Percentiles rank a stretch among this genome's conserved stretches.
These are phyloP conservation scores for Bombus sibiricus DNA, from an alignment of 1,140 invertebrate species.

Conservation along the genomic window DNA sequence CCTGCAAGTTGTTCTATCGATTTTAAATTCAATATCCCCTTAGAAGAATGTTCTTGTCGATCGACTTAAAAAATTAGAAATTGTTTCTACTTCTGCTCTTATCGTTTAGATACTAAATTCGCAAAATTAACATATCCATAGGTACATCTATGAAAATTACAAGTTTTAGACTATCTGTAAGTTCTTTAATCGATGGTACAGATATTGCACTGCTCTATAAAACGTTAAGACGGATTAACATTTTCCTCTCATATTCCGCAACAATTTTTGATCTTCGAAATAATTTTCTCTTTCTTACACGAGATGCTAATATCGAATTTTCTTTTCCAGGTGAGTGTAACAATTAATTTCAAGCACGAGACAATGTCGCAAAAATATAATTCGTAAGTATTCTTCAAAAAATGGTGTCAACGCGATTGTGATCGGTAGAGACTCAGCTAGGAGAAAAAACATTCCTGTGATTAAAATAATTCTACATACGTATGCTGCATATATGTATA, in stretches of 20 bases:
- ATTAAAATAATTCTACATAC: neutral
- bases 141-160: too few relatives aligned
- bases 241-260: neutral
- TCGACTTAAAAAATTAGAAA: too few relatives aligned
- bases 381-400: neutral
- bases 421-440: too few relatives aligned
- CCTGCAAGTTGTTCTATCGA: neutral
- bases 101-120: too few relatives aligned
- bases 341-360: neutral
- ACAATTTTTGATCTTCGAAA: neutral
- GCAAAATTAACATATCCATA: too few relatives aligned
- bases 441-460: neutral
- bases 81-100: too few relatives aligned
- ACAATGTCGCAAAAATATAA: neutral
- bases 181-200: neutral
- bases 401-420: neutral
- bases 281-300: neutral
- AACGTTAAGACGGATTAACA: neutral
- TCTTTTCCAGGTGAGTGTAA: constrained; percentile 32
- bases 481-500: neutral
- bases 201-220: too few relatives aligned
- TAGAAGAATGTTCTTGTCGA: neutral
- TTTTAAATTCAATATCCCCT: neutral
- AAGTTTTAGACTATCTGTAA: too few relatives aligned
- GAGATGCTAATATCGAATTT: neutral